These are phyloP conservation scores for Drosophila sp. DNA, from an alignment of 1,140 invertebrate species.

Conservation along the genomic window DNA sequence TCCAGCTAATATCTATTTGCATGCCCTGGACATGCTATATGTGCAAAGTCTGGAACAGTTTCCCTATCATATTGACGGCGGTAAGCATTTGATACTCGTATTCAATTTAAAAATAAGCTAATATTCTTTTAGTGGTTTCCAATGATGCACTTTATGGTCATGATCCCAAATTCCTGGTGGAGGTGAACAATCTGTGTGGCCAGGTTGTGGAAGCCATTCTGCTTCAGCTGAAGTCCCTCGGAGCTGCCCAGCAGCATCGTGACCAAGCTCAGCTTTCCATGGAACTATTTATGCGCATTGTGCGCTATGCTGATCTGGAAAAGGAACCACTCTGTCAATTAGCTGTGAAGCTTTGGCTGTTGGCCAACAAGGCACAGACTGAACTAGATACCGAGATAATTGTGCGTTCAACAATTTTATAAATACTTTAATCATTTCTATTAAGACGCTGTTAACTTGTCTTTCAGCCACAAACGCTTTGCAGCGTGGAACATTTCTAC, in stretches of 20 bases:
- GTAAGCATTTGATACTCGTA: slow-evolving; percentile 33
- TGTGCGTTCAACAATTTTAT: slow-evolving; percentile 46
- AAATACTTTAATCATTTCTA: background rate
- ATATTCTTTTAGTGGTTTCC: slow-evolving; percentile 89
- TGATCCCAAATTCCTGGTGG: slow-evolving; percentile 93
- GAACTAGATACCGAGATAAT: slow-evolving; percentile 71
- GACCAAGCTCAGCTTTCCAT: slow-evolving; percentile 89
- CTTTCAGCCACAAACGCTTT: slow-evolving; percentile 60
- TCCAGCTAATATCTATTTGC: slow-evolving; percentile 88
- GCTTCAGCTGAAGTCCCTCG: slow-evolving; percentile 88
- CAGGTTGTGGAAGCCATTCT: slow-evolving; percentile 92
- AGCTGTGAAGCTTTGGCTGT: slow-evolving; percentile 91
- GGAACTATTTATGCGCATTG: slow-evolving; percentile 90
- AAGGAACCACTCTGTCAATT: slow-evolving; percentile 87
- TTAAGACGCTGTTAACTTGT: background rate
- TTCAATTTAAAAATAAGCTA: background rate
- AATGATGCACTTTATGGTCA: slow-evolving; percentile 97
- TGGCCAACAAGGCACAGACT: slow-evolving; percentile 88
- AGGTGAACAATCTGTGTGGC: slow-evolving; percentile 92
- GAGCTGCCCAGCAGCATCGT: slow-evolving; percentile 86
- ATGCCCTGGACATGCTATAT: slow-evolving; percentile 81
- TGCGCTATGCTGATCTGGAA: slow-evolving; percentile 89
- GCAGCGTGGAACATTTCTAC: slow-evolving; percentile 66
- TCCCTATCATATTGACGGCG: slow-evolving; percentile 78
- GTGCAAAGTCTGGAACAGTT: slow-evolving; percentile 73